Evolutionary conservation across 1,140 invertebrate species (phyloP), one percentile per base, ranked within the genome.

Genomic region (Drosophila parvula): DNA sequence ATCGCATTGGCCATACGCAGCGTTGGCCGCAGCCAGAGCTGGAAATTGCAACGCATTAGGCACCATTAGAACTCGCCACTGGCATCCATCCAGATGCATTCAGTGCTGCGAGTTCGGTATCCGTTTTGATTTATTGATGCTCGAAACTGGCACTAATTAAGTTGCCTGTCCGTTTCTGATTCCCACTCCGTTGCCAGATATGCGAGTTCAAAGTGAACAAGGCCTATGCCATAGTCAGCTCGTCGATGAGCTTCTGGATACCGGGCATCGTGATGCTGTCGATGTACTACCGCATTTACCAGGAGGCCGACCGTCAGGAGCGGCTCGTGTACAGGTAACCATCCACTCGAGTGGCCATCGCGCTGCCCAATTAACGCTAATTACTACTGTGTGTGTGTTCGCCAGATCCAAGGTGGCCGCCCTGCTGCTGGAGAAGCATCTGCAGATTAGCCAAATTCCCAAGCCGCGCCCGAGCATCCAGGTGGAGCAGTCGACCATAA

Each of bases 261-360:
- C 98, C 98, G n/a, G 97, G 97, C 44, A 95, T 97, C 78, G 97
- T 98, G 68, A 99, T 99, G 98, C 94, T 98, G 48, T 96, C 96
- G 84, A 98, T 98, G 94, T 99, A 99, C 92, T 97, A 96, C 92
- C 95, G 96, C 91, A 98, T 99, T 81, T 98, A 97, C 92, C 93
- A 95, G 73, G 98, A 98, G 91, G 98, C 98, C 0, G 96, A 97
- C 78, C 94, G 97, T 14, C 98, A 99, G 92, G 98, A 98, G 90
- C 95, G 97, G 51, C 96, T 97, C 95, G 93, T 98, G 5, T 97
- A 97, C 93, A 95, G 96, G 96, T 97, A 92, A 83, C 18, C 32
- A 12, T 10, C n/a, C 16, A 16, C 36, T 28, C 14, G 43, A 93
- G 93, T 85, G 45, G n/a, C 51, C 59, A 55, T 59, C 61, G 22